phyloP scores from a whole-genome alignment of 2,797 vertebrate genomes.

The Cyclopterus lumpus region DNA sequence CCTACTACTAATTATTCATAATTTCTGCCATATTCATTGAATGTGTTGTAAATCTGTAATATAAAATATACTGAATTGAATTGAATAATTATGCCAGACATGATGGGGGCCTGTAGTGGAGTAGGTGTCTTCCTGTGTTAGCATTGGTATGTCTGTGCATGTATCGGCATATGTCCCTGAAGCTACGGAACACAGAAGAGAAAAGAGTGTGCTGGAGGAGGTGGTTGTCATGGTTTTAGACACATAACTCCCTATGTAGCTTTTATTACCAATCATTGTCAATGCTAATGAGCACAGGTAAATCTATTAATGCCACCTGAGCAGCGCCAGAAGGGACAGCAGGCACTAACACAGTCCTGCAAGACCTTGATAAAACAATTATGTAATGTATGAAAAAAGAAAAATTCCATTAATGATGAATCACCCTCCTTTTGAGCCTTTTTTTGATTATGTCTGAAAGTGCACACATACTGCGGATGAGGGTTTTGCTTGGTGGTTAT shows the following conservation, averaged over 20 bases:
- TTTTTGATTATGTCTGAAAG: constrained; percentile 34
- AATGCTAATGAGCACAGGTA: constrained; percentile 55
- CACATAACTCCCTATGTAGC: constrained; percentile 16
- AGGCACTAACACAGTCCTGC: constrained; percentile 26
- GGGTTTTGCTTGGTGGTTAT: constrained; percentile 30
- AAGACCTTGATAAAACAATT: constrained; percentile 59
- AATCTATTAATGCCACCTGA: constrained; percentile 56
- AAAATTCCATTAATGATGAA: constrained; percentile 47
- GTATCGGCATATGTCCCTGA: constrained; percentile 16
- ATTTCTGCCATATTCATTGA: too few species aligned
- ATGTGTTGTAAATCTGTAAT: too few species aligned
- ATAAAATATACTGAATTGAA: too few species aligned
- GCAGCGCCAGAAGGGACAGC: constrained; percentile 42
- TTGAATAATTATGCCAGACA: constrained; percentile 49
- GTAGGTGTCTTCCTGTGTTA: constrained; percentile 14
- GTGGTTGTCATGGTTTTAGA: constrained; percentile 17
- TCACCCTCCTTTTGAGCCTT: not conserved
- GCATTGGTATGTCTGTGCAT: not conserved
- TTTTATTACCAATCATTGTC: constrained; percentile 58
- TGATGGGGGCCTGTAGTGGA: not conserved
- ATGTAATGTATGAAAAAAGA: constrained; percentile 35
- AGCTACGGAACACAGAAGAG: constrained; percentile 42
- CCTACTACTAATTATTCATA: too few species aligned
- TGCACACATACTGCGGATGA: constrained; percentile 18
- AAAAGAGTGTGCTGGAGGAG: not conserved